Evolutionary conservation across 2,797 vertebrate species (phyloP).

Genomic region (Phaenicophaeus curvirostris): DNA sequence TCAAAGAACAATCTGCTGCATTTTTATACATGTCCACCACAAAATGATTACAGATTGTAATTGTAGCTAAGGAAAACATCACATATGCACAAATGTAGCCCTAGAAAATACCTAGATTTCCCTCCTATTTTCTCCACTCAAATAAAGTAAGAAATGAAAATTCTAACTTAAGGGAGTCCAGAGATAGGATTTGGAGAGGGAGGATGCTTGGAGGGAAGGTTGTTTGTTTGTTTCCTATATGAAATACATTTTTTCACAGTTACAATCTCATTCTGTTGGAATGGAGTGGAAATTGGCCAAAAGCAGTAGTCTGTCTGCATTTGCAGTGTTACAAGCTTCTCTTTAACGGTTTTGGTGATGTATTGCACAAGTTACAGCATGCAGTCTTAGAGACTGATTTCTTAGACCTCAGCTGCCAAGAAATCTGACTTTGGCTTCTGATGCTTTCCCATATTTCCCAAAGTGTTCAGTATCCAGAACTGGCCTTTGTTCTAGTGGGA

Average conservation of each 20-base stretch:
- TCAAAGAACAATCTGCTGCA: background rate
- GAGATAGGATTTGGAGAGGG: background rate
- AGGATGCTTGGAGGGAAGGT: background rate
- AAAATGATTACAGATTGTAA: background rate
- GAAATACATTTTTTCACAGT: background rate
- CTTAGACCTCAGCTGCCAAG: background rate
- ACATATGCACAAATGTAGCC: background rate
- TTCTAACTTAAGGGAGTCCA: background rate
- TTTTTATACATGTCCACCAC: background rate
- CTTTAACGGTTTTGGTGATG: slow-evolving; percentile 30
- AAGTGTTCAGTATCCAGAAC: slow-evolving; percentile 17
- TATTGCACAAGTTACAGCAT: background rate
- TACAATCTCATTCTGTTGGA: slow-evolving; percentile 20
- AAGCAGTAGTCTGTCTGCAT: slow-evolving; percentile 38
- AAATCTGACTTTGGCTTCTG: background rate
- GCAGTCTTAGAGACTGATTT: background rate
- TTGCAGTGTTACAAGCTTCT: slow-evolving; percentile 28
- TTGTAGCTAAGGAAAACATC: background rate
- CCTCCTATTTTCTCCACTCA: background rate
- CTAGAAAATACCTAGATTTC: background rate
- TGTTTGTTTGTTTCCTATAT: background rate
- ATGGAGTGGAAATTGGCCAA: slow-evolving; percentile 41
- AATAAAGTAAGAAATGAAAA: background rate
- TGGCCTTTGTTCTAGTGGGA: slow-evolving; percentile 35
- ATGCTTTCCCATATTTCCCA: slow-evolving; percentile 11